Evolutionary conservation across 2,113 vertebrate species (phyloP), one percentile per base, ranked within the genome.

Genomic region (Euleptes europaea): DNA sequence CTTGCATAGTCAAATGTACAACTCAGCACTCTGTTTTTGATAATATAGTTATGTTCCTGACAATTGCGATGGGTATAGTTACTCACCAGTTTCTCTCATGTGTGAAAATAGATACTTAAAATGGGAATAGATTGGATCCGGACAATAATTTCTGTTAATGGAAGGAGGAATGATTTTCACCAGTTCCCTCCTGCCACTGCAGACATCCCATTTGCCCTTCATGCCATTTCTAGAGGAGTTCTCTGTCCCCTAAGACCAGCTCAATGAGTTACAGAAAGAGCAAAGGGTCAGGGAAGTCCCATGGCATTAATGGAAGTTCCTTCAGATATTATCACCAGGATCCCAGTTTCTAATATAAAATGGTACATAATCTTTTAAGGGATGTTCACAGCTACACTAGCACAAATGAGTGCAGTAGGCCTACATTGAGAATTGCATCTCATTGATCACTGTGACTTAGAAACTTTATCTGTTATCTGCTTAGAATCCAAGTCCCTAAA

Each of bases 401-500:
- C 14, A 1, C 31, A 19, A 80, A 49, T 17, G 42, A 74, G 8
- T 80, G 42, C 19, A 47, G 14, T 38, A 9, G 40, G 14, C 14
- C 2, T 84, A 77, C 89, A 86, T 74, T 0, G 1, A 47, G 74
- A 74, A 80, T 44, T 85, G 14, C 85, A 84, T 42, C 79, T 63
- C 71, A 82, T 90, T 92, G 44, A 26, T 67, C 17, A 0, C 84
- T 90, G 74, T 88, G 76, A 89, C 78, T 63, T 10, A 60, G 86
- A 88, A 93, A 78, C 57, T 83, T 75, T 60, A 12, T 82, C 85
- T 88, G 65, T 26, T 89, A 60, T 75, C 76, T 90, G 3, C 88
- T 91, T 91, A 81, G 85, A 92, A 91, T 86, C 73, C 89, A 80
- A 90, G 33, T 86, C 86, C 76, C 86, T 94, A 54, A 90, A 15